A percentile compares a stretch with the other conserved stretches of the same genome.
These are phyloP conservation scores for Lerista edwardsae DNA, from an alignment of 2,797 vertebrate species.

Conservation along the genomic window DNA sequence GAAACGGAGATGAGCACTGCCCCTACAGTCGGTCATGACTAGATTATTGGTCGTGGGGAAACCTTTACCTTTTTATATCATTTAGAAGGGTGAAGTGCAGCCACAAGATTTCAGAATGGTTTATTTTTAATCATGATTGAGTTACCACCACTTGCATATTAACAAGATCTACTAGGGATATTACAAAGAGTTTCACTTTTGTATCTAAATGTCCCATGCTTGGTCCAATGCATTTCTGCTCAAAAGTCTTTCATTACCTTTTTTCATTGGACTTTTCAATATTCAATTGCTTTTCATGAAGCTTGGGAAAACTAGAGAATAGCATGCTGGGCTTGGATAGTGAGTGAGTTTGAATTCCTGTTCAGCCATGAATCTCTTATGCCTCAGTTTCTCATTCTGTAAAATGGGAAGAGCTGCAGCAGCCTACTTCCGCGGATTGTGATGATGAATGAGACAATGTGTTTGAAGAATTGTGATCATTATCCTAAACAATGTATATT, in stretches of 20 bases:
- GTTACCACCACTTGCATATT: background rate
- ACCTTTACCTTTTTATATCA: too few relatives aligned
- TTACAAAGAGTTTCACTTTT: background rate
- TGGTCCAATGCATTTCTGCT: background rate
- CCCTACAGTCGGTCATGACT: too few relatives aligned
- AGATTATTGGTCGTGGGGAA: too few relatives aligned
- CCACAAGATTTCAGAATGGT: too few relatives aligned
- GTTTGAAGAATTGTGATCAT: too few relatives aligned
- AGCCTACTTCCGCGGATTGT: background rate
- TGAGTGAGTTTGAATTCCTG: background rate
- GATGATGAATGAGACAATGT: background rate
- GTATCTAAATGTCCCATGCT: background rate
- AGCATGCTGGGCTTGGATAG: background rate
- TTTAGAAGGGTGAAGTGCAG: rapidly evolving
- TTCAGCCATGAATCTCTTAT: background rate
- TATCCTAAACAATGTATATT: background rate
- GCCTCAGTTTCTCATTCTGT: background rate
- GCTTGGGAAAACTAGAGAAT: background rate
- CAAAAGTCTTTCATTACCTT: background rate
- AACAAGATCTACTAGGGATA: constrained; percentile 17
- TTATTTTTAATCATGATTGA: background rate
- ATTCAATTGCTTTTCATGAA: background rate
- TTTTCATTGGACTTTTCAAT: background rate
- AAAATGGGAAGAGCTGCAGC: background rate
- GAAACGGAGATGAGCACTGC: too few relatives aligned